These are phyloP conservation scores for human DNA, from an alignment of 2,113 vertebrate genomes.

Conservation along the genomic window GRCh38 chr22:43939001-43939500, in stretches of 20 bases:
- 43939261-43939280: background rate
- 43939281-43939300: background rate
- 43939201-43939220: too few species aligned
- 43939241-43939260: too few species aligned
- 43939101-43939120: too few species aligned
- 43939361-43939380: background rate
- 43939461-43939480: background rate
- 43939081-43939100: too few species aligned
- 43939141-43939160: too few species aligned
- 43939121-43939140: too few species aligned
- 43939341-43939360: background rate
- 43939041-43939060: too few species aligned
- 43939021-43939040: too few species aligned
- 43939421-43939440: background rate
- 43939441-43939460: accelerated
- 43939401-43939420: background rate
- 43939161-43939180: too few species aligned
- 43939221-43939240: background rate
- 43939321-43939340: background rate
- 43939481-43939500: accelerated
- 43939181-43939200: too few species aligned
- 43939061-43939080: too few species aligned
- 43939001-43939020: too few species aligned
- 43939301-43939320: background rate
- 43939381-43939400: background rate